Percentiles rank a stretch among this genome's conserved stretches.
These are phyloP conservation scores for Suricata suricatta DNA, from an alignment of 2,113 vertebrate species.

Conservation along the genomic window DNA sequence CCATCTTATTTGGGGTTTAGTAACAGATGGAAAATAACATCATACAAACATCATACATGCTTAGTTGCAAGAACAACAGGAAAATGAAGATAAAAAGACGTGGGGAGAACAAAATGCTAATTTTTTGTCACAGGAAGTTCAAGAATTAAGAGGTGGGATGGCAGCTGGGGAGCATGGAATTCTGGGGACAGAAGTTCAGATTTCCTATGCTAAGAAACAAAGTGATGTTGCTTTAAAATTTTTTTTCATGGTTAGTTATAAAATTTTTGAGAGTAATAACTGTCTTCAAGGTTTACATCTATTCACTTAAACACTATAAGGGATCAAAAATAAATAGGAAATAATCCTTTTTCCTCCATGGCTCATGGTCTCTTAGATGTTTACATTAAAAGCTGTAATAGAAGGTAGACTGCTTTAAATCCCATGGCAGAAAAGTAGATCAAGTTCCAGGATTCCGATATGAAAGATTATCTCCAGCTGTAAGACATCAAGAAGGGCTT, in stretches of 20 bases:
- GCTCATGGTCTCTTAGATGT: not conserved
- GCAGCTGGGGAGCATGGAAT: not conserved
- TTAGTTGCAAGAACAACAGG: not conserved
- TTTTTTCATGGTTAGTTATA: not conserved
- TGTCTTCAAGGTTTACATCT: not conserved
- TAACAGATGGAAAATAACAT: conserved; percentile 9
- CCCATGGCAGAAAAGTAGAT: not conserved
- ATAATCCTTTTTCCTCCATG: not conserved
- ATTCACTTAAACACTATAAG: not conserved
- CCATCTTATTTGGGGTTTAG: conserved; percentile 6
- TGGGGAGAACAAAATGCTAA: not conserved
- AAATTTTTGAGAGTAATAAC: conserved; percentile 40
- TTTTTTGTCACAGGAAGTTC: not conserved
- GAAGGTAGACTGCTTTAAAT: not conserved
- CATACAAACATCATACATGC: not conserved
- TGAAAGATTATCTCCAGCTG: not conserved
- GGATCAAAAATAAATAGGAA: conserved; percentile 13
- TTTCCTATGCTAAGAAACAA: not conserved
- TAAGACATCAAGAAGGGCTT: not conserved
- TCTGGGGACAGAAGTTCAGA: not conserved
- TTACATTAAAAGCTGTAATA: not conserved
- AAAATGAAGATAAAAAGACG: conserved; percentile 27
- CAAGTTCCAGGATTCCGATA: not conserved
- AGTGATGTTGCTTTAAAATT: not conserved
- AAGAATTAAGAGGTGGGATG: not conserved